phyloP scores from a whole-genome alignment of 2,797 vertebrate species.

The Halcyon smyrnensis region DNA sequence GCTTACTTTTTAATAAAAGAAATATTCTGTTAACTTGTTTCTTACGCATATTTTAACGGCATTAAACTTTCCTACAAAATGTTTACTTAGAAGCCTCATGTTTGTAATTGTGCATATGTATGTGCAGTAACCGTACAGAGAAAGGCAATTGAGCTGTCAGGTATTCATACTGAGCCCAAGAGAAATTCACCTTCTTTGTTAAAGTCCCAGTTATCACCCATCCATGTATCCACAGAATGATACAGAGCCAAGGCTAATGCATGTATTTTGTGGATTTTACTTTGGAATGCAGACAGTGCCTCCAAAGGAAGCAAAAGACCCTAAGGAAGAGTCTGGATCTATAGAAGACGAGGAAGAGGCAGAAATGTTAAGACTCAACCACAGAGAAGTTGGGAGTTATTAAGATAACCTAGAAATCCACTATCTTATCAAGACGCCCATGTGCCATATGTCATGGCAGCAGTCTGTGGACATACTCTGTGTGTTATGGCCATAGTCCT shows the following conservation, averaged over 20 bases:
- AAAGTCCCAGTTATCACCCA: background rate
- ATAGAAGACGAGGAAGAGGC: background rate
- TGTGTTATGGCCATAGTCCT: background rate
- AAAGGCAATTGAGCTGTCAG: background rate
- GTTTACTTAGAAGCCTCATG: background rate
- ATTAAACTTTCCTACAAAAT: background rate
- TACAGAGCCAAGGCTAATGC: background rate
- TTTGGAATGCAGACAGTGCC: background rate
- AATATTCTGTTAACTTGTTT: background rate
- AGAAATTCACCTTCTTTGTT: background rate
- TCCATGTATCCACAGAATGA: background rate
- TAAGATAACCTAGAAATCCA: background rate
- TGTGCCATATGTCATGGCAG: background rate
- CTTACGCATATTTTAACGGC: background rate
- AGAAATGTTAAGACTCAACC: background rate
- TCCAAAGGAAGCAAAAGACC: background rate
- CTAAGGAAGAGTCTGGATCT: background rate
- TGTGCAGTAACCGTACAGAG: background rate
- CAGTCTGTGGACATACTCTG: background rate
- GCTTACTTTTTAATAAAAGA: background rate
- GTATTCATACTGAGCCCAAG: background rate
- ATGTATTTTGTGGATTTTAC: background rate
- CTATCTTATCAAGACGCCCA: background rate
- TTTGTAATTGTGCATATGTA: background rate
- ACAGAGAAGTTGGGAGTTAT: background rate